Conservation (phyloP, 2,797 vertebrate species). For the Gorsachius magnificus region DNA sequence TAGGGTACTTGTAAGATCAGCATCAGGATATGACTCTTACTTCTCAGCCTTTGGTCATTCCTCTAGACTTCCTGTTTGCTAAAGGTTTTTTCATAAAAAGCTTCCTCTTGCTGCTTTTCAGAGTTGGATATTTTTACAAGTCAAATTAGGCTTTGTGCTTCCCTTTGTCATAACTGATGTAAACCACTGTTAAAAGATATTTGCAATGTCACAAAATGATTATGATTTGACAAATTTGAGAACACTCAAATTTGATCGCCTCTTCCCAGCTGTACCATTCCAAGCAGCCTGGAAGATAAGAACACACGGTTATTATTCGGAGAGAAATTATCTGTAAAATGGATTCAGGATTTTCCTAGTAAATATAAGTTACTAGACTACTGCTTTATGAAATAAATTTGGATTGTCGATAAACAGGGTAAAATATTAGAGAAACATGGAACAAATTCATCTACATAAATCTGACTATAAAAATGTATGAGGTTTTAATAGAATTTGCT, state of each 20-base stretch:
- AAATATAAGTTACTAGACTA: not conserved
- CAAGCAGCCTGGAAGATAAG: not conserved
- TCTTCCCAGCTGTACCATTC: not conserved
- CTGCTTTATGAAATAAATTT: not conserved
- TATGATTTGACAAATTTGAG: not conserved
- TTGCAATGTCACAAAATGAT: not conserved
- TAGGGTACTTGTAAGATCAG: not conserved
- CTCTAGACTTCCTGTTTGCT: conserved; percentile 1
- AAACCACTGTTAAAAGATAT: not conserved
- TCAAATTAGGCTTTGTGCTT: not conserved
- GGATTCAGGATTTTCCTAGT: not conserved
- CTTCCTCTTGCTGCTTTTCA: not conserved
- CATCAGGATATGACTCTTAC: not conserved
- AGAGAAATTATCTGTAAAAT: not conserved
- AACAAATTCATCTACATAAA: not conserved
- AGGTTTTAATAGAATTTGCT: not conserved
- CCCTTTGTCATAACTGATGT: not conserved
- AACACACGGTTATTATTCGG: not conserved
- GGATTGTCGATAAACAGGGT: not conserved
- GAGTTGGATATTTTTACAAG: not conserved
- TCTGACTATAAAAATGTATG: not conserved
- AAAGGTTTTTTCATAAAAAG: not conserved
- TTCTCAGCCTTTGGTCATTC: not conserved
- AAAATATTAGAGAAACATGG: not conserved
- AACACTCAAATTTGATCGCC: not conserved